Percentiles rank a stretch among this genome's conserved stretches.
phyloP scores from a whole-genome alignment of 2,797 vertebrate species.

The Poecilia wingei region DNA sequence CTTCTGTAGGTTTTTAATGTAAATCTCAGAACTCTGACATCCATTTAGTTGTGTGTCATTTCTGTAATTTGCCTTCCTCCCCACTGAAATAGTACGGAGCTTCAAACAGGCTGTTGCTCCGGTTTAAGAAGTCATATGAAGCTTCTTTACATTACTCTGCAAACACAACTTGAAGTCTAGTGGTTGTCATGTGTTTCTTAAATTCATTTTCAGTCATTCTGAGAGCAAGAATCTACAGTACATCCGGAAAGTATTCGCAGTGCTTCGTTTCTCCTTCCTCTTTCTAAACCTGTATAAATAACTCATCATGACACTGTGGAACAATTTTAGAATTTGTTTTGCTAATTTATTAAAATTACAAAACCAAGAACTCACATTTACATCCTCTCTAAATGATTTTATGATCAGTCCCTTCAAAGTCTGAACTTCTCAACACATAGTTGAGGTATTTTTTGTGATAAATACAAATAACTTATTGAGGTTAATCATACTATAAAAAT shows the following conservation, averaged over 20 bases:
- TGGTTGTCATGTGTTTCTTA: slow-evolving; percentile 41
- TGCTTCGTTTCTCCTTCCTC: no score
- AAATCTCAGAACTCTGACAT: slow-evolving; percentile 7
- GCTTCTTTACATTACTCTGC: slow-evolving; percentile 44
- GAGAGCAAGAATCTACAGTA: slow-evolving; percentile 8
- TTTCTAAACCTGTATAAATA: no score
- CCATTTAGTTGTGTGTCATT: not conserved
- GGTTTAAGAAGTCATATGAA: slow-evolving; percentile 52
- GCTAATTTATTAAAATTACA: no score
- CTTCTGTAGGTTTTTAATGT: not conserved
- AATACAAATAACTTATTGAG: not conserved
- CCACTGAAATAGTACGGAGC: not conserved
- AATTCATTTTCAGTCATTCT: slow-evolving; percentile 34
- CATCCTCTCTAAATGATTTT: not conserved
- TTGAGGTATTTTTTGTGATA: not conserved
- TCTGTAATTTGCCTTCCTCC: not conserved
- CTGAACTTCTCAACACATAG: not conserved
- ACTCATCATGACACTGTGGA: no score
- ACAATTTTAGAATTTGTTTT: no score
- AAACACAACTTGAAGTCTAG: slow-evolving; percentile 39
- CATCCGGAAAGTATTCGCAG: no score
- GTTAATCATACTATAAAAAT: not conserved
- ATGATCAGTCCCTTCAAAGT: not conserved
- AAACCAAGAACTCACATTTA: not conserved
- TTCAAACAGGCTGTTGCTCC: slow-evolving; percentile 27